phyloP scores from a whole-genome alignment of 2,797 vertebrate species.

The Brotogeris chrysoptera region DNA sequence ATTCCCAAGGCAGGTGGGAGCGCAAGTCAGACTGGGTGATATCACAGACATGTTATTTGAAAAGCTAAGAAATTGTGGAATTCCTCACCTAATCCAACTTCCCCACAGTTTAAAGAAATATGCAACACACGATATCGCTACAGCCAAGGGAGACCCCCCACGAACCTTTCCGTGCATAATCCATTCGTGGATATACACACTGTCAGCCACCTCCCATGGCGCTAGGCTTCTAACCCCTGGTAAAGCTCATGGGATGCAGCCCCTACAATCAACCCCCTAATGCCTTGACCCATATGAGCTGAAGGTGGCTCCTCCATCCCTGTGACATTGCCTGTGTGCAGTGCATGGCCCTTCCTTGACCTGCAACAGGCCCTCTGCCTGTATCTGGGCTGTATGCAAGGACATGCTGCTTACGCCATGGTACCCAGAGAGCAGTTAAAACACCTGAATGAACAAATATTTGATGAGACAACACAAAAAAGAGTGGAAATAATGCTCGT shows the following conservation, averaged over 20 bases:
- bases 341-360: neutral
- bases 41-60: slow-evolving; percentile 70
- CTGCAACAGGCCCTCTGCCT: neutral
- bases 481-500: neutral
- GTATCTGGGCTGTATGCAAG: neutral
- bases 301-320: neutral
- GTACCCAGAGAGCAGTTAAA: neutral
- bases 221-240: neutral
- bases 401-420: accelerated
- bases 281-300: accelerated
- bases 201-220: accelerated
- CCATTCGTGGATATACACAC: neutral
- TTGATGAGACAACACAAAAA: neutral
- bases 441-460: neutral
- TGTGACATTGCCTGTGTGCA: neutral
- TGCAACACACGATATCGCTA: slow-evolving; percentile 15
- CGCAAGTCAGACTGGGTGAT: slow-evolving; percentile 20
- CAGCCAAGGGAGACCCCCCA: slow-evolving; percentile 40
- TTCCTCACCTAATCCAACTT: slow-evolving; percentile 75
- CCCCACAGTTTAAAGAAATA: slow-evolving; percentile 71
- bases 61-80: slow-evolving; percentile 71
- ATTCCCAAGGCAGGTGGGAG: slow-evolving; percentile 62
- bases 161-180: neutral
- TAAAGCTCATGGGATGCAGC: neutral
- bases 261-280: neutral